phyloP scores from a whole-genome alignment of 2,888 invertebrate species.

The Napeogenes inachia region DNA sequence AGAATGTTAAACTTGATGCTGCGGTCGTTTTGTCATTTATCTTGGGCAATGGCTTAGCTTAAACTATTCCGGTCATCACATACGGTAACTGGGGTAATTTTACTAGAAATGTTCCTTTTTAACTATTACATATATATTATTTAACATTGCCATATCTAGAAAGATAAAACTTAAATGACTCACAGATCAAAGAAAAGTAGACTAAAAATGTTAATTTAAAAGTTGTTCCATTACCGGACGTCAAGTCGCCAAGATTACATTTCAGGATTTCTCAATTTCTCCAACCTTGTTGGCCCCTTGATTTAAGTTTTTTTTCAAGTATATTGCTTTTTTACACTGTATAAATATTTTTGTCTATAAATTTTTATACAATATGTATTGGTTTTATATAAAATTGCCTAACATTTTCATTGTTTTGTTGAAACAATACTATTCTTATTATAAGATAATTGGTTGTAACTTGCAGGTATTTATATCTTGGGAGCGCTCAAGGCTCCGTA shows the following conservation, averaged over 20 bases:
- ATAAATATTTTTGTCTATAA: neutral
- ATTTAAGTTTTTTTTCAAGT: neutral
- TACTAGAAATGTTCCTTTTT: neutral
- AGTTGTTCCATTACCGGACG: conserved; percentile 22
- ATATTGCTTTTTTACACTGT: neutral
- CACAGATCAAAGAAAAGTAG: conserved; percentile 10
- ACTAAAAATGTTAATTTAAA: conserved; percentile 24
- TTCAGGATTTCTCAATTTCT: conserved; percentile 7
- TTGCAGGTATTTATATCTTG: neutral
- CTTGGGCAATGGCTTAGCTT: conserved; percentile 10
- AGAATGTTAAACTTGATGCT: conserved; percentile 6
- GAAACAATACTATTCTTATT: too few species aligned
- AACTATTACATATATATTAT: neutral
- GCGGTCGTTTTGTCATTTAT: conserved; percentile 17
- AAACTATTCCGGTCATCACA: conserved; percentile 15
- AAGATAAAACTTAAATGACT: conserved; percentile 19
- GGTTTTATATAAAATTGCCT: too few species aligned
- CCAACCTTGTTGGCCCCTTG: conserved; percentile 5
- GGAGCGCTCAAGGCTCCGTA: too few species aligned
- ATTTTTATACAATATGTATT: too few species aligned
- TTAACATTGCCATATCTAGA: neutral
- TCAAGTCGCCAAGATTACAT: conserved; percentile 14
- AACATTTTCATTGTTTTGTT: too few species aligned
- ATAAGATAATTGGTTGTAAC: neutral
- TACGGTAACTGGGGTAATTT: neutral